phyloP scores from a whole-genome alignment of 2,113 vertebrate species.

The Eira barbara region DNA sequence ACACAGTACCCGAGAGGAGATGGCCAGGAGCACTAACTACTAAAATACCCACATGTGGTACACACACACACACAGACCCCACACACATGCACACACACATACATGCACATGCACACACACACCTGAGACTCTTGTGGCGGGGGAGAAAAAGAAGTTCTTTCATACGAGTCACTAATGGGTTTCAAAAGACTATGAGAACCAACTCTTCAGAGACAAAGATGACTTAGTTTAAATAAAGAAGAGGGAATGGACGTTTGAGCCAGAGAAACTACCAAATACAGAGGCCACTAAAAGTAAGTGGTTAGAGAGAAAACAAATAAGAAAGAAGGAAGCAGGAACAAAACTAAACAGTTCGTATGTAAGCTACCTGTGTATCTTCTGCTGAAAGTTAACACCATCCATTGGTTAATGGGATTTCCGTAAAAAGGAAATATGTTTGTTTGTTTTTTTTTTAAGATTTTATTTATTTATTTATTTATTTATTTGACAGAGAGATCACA shows the following conservation, averaged over 20 bases:
- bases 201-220: background rate
- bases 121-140: accelerated
- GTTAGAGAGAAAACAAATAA: background rate
- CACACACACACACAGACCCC: background rate
- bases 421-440: background rate
- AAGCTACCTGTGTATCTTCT: background rate
- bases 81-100: background rate
- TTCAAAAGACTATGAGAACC: background rate
- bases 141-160: background rate
- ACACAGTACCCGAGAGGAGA: background rate
- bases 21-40: background rate
- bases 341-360: background rate
- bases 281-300: background rate
- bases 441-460: too few relatives aligned
- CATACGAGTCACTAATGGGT: background rate
- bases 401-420: background rate
- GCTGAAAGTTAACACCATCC: background rate
- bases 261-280: background rate
- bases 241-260: background rate
- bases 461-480: too few relatives aligned
- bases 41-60: background rate
- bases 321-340: background rate
- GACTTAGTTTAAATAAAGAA: background rate
- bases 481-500: too few relatives aligned
- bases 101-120: background rate